Conservation (phyloP, 2,797 vertebrate species). For the Tokudaia muenninki region DNA sequence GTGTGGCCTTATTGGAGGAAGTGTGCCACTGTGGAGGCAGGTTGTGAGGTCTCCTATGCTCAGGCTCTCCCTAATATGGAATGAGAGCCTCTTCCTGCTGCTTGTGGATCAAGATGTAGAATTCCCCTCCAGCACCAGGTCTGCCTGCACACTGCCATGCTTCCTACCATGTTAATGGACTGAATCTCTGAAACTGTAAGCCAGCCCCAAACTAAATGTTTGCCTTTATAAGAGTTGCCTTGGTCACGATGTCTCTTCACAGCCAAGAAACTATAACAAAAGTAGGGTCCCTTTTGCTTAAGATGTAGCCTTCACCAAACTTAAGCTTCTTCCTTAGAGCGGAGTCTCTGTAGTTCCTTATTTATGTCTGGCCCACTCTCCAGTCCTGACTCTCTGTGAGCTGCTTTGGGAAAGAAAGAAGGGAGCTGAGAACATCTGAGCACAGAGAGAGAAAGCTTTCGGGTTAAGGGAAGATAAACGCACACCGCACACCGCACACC, state of each 20-base stretch:
- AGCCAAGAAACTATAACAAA: neutral
- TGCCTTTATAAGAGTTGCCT: neutral
- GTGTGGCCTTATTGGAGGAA: neutral
- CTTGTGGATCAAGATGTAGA: neutral
- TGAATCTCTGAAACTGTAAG: neutral
- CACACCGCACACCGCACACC: neutral
- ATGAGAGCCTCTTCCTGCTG: neutral
- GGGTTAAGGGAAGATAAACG: neutral
- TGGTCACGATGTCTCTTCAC: neutral
- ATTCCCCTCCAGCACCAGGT: neutral
- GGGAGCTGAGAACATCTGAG: neutral
- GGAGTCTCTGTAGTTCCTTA: neutral
- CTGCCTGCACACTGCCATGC: neutral
- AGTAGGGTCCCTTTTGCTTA: neutral
- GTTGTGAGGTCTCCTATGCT: neutral
- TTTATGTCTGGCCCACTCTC: neutral
- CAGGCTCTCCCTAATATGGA: neutral
- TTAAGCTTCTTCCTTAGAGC: neutral
- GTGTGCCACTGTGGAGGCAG: neutral
- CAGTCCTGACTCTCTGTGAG: neutral
- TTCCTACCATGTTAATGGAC: neutral
- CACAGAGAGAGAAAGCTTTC: constrained; percentile 8
- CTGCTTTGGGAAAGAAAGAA: neutral
- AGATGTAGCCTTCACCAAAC: neutral
- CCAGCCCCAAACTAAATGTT: neutral